phyloP scores from a whole-genome alignment of 2,888 invertebrate species.

The Chaitophorus viminalis region DNA sequence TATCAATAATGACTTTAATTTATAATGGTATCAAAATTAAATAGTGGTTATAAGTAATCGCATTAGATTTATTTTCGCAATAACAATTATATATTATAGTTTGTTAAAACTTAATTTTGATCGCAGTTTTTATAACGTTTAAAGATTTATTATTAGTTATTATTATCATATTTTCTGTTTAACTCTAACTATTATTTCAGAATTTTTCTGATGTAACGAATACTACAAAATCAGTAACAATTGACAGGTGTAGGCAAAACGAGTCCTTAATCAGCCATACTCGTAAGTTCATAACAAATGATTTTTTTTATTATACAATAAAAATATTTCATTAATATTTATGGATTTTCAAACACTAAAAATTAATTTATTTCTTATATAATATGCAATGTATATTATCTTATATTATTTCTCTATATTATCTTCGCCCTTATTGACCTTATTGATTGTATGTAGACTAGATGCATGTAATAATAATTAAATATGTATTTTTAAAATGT shows the following conservation, averaged over 20 bases:
- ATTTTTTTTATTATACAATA: slow-evolving; percentile 6
- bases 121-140: background rate
- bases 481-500: background rate
- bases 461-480: slow-evolving; percentile 2
- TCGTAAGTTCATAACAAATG: slow-evolving; percentile 1
- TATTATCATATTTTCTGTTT: background rate
- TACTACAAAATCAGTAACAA: slow-evolving; percentile 1
- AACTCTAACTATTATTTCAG: background rate
- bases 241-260: background rate
- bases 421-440: slow-evolving; percentile 25
- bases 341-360: slow-evolving; percentile 14
- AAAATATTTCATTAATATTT: slow-evolving; percentile 21
- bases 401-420: no score
- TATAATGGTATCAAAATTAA: background rate
- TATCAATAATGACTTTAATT: background rate
- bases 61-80: background rate
- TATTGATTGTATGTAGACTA: slow-evolving; percentile 1
- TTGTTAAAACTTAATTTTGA: background rate
- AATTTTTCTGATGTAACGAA: background rate
- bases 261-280: slow-evolving; percentile 2
- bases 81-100: background rate
- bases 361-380: background rate
- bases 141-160: slow-evolving; percentile 16
- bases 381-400: no score
- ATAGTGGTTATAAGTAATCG: background rate